Evolutionary conservation across 2,888 invertebrate genomes (phyloP), one percentile per base, ranked within the genome.

Genomic region (Calameuta pallipes): DNA sequence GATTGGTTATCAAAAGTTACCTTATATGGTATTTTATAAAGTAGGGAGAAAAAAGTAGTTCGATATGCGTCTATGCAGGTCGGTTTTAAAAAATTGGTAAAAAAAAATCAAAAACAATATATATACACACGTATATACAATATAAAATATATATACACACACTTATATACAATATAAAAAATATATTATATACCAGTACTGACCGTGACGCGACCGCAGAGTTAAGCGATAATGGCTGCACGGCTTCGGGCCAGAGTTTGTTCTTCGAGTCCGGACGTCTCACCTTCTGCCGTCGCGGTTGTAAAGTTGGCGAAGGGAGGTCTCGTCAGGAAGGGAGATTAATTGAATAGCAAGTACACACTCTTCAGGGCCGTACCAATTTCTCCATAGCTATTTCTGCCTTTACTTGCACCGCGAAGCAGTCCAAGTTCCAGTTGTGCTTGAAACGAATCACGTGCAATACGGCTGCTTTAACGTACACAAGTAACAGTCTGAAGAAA

Each of bases 281-380:
- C 41, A 41, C 41, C 41, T 41, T 41, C 41, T 78, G 75, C 77
- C 73, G 78, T 77, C 71, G 56, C 41, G 41, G 13, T n/a, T 12
- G 37, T 30, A 34, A 36, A 78, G 74, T 76, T 56, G 30, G 37
- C 70, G 68, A 75, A 79, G 77, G 79, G 79, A 81, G 82, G 81
- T 80, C 82, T 80, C 80, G 79, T 79, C 80, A 78, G 75, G 70
- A 79, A 81, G 79, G 81, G 80, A 81, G 82, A 84, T 84, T 84
- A 82, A 87, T 83, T 80, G 81, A 82, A 84, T 85, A 81, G 75
- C 82, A 37, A 74, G 79, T 76, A 80, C 80, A 78, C 74, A 80
- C 36, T 71, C 77, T 75, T 69, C 81, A 78, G 81, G 80, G 82
- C 77, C 80, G 82, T 79, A 79, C n/a, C n/a, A 23, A 69, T 74